Base-by-base conservation (phyloP, 2,888 invertebrate species). In the Mythimna lalbum region DNA sequence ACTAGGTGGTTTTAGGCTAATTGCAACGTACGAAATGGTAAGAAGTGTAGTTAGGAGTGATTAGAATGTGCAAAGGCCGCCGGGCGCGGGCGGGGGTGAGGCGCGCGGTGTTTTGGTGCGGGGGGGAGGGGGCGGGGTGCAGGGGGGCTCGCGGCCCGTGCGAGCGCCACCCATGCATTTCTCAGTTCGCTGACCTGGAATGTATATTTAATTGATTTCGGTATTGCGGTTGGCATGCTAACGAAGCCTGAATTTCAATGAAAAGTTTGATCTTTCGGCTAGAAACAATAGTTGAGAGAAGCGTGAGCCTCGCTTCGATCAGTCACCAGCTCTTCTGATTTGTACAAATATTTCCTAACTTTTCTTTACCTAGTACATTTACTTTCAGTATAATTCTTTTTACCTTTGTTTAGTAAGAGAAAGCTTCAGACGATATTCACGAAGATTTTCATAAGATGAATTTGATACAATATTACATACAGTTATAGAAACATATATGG, bases 191-290 rank as follows among this genome's bases (percentile, higher is more conserved):
- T 93, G 93, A 89, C 86, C 90, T 86, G 92, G 91, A 93, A 92
- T 90, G 89, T 88, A 91, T 90, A 90, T 93, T 91, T 93, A 93
- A 94, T 94, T 93, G 92, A 93, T 93, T 93, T 90, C 85, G 87
- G 87, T 89, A 89, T 90, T 91, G 90, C 90, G 89, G 88, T 82
- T 87, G 87, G 88, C 85, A 88, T 82, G 88, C 86, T 89, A 88
- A 90, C 89, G 88, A 89, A 88, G 83, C 85, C 78, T 79, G 85
- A 86, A 87, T 89, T 88, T 88, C 83, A 86, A 79, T 88, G 84
- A 89, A 88, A 89, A 88, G 85, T 90, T 88, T 88, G 85, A 89
- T 88, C 82, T 89, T 81, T 87, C 77, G 69, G 70, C 75, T 83
- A 85, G 75, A 87, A 86, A 83, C 76, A 78, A 80, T 77, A 73